Conservation (phyloP, 1,140 invertebrate species). For the Zaprionus kolodkinae region DNA sequence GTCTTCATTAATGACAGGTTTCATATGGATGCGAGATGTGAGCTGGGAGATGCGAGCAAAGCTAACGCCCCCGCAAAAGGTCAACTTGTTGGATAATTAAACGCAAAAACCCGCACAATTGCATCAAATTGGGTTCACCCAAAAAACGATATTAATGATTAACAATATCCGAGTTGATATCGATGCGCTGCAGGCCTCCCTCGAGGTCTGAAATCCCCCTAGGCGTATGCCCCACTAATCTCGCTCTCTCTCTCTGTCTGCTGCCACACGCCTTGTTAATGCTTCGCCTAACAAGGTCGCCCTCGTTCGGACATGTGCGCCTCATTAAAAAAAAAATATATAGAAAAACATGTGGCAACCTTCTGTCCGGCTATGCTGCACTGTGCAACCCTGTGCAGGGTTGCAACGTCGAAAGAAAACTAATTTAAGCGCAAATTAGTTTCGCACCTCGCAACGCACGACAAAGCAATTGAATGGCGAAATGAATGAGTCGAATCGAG, state of each 20-base stretch:
- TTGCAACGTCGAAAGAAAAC: conserved; percentile 75
- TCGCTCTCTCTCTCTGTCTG: conserved; percentile 59
- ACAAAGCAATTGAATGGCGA: conserved; percentile 71
- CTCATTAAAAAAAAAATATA: conserved; percentile 67
- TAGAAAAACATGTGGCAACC: conserved; percentile 45
- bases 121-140: background rate
- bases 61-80: background rate
- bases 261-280: conserved; percentile 68
- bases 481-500: conserved; percentile 51
- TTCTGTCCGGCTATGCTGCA: conserved; percentile 13
- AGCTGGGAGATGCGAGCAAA: background rate
- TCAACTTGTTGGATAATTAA: conserved; percentile 12
- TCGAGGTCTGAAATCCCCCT: conserved; percentile 39
- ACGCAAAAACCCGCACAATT: conserved; percentile 10
- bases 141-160: conserved; percentile 17
- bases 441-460: conserved; percentile 74
- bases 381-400: conserved; percentile 33
- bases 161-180: conserved; percentile 3
- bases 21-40: conserved; percentile 34
- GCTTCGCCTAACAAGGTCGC: conserved; percentile 51
- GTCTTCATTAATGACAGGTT: conserved; percentile 72
- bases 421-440: conserved; percentile 82
- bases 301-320: conserved; percentile 62
- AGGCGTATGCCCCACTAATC: conserved; percentile 62
- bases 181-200: background rate